Conservation (phyloP, 2,888 invertebrate genomes). For the Dasysyrphus tricinctus region DNA sequence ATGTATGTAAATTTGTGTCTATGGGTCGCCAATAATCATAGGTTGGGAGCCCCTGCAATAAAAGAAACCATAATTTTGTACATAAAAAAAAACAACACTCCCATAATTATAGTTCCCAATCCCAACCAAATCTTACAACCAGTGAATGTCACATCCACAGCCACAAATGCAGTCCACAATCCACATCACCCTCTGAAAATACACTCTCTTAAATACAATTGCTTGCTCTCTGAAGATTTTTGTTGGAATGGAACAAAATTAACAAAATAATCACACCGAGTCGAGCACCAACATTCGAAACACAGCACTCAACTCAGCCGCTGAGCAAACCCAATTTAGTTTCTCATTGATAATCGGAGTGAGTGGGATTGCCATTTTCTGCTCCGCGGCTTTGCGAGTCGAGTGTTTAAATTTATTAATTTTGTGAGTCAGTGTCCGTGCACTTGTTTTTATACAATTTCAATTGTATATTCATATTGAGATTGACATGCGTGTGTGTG, state of each 20-base stretch:
- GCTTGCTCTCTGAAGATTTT: not conserved
- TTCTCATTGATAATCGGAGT: constrained; percentile 78
- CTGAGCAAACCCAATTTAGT: constrained; percentile 72
- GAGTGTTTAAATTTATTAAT: constrained; percentile 65
- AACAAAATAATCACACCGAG: not conserved
- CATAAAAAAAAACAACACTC: too few relatives aligned
- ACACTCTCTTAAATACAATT: not conserved
- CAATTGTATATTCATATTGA: too few relatives aligned
- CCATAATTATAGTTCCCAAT: too few relatives aligned
- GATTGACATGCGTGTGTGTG: not conserved
- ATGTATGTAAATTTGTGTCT: too few relatives aligned
- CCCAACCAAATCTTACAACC: not conserved
- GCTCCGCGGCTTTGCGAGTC: constrained; percentile 68
- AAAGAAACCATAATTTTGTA: too few relatives aligned
- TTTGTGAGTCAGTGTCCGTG: constrained; percentile 25
- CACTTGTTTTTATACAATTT: constrained; percentile 19
- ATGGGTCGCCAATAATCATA: too few relatives aligned
- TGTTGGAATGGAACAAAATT: constrained; percentile 4
- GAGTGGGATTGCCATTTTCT: constrained; percentile 76
- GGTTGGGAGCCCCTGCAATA: too few relatives aligned
- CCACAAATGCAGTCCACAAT: not conserved
- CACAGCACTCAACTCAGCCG: constrained; percentile 35
- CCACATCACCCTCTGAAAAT: not conserved
- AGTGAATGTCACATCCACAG: not conserved
- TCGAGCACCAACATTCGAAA: not conserved